Base-by-base conservation (phyloP, 1,140 invertebrate species). In the Parapsyche elsis region DNA sequence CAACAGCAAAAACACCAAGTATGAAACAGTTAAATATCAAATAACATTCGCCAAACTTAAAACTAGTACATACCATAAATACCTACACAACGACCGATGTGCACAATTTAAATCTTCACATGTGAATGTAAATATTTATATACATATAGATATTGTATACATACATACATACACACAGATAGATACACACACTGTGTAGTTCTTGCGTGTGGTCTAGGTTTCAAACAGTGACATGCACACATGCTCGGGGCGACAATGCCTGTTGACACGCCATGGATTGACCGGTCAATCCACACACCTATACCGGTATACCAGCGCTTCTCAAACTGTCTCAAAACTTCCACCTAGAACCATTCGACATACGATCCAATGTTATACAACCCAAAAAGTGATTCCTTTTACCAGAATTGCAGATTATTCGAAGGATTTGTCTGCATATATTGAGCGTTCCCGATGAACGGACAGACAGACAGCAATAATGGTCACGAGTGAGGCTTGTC, bases 201-300 rank as follows among this genome's bases (percentile, higher is more conserved):
- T 75, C 73, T 75, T 49, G 12, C 23, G 73, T 75, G 73, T 75
- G 73, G 73, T 75, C 73, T 24, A 24, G 24, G 49, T 57, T 26
- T 57, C 45, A 46, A n/a, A 49, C 44, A 73, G 71, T 73, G 71
- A 73, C 71, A 73, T 73, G 71, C 38, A 49, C 71, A 73, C 71
- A 46, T 49, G 73, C 73, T 30, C 45, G 24, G 21, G 73, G 73
- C 73, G 73, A 75, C 73, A 46, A 46, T 46, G 73, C 73, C 75
- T 77, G 75, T 77, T 77, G 75, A 75, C 73, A 75, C 73, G 73
- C 73, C 23, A 49, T 21, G 49, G 75, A 77, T 77, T 77, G 75
- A 77, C 75, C 75, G 75, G 75, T 77, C 75, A 77, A 77, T 77
- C 75, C 30, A 67, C 75, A 21, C 49, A 61, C 16, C 30, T 38